phyloP scores from a whole-genome alignment of 1,140 invertebrate species.

The Cotesia typhae region DNA sequence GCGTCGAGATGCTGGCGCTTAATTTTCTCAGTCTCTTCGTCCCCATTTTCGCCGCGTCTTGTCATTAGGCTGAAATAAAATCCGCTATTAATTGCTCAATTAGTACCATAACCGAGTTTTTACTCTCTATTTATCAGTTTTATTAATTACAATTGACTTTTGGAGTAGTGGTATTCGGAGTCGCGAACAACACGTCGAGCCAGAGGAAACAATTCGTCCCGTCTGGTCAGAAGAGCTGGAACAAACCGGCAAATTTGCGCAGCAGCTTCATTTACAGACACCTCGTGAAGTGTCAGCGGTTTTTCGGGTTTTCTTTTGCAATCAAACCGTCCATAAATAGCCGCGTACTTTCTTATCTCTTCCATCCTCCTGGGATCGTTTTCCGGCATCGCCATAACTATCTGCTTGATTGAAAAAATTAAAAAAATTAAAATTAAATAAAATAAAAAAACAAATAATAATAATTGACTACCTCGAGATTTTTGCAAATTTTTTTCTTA shows the following conservation, averaged over 20 bases:
- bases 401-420: conserved; percentile 56
- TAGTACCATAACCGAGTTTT: too few relatives aligned
- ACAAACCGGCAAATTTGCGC: conserved; percentile 93
- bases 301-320: conserved; percentile 96
- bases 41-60: conserved; percentile 59
- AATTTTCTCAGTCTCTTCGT: conserved; percentile 60
- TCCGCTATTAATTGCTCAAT: not conserved
- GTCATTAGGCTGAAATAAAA: conserved; percentile 56
- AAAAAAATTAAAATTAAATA: conserved; percentile 20
- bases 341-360: conserved; percentile 93
- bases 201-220: conserved; percentile 94
- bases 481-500: conserved; percentile 93
- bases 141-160: conserved; percentile 73
- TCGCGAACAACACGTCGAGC: conserved; percentile 93
- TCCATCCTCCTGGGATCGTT: conserved; percentile 90
- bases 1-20: conserved; percentile 61
- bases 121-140: too few relatives aligned
- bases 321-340: conserved; percentile 96
- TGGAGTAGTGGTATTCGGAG: conserved; percentile 89
- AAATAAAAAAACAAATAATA: not conserved
- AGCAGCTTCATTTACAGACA: conserved; percentile 96
- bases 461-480: conserved; percentile 77
- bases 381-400: conserved; percentile 89
- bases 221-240: conserved; percentile 87
- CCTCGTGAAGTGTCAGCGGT: conserved; percentile 94